Conservation (phyloP, 2,888 invertebrate genomes). For the Physocephala rufipes region DNA sequence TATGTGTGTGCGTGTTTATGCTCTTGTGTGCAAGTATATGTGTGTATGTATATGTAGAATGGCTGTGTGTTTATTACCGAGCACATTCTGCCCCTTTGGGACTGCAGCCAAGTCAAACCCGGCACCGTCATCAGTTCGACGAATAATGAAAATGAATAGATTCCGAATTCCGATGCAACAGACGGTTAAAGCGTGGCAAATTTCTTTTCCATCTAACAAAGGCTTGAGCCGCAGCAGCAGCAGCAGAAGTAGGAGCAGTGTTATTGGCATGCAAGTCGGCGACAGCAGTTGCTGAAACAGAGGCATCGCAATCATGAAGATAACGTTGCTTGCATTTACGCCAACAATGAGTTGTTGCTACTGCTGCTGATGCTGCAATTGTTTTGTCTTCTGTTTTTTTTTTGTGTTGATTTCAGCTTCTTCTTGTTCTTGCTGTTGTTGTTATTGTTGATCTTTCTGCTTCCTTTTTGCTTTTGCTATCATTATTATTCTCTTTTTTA, state of each 20-base stretch:
- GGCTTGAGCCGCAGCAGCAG: not conserved
- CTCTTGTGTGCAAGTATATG: conserved; percentile 30
- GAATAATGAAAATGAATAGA: conserved; percentile 48
- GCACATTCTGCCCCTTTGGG: conserved; percentile 22
- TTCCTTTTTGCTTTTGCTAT: too few species aligned
- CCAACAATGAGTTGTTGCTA: not conserved
- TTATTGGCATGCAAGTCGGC: too few species aligned
- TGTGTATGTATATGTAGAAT: conserved; percentile 21
- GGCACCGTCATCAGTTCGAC: conserved; percentile 19
- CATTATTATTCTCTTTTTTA: too few species aligned
- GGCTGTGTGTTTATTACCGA: conserved; percentile 31
- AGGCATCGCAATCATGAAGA: too few species aligned
- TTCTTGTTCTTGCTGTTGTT: conserved; percentile 10
- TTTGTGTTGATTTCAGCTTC: too few species aligned
- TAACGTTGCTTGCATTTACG: conserved; percentile 4
- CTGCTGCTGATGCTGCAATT: conserved; percentile 8
- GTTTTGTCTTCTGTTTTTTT: not conserved
- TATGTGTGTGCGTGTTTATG: conserved; percentile 22
- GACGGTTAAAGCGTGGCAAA: conserved; percentile 47
- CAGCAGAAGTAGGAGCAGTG: too few species aligned
- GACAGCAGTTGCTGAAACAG: too few species aligned
- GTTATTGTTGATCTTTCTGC: conserved; percentile 22
- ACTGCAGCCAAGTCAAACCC: conserved; percentile 13
- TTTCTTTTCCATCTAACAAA: conserved; percentile 40
- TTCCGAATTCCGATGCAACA: conserved; percentile 40